Percentiles rank a stretch among this genome's conserved stretches.
These are phyloP conservation scores for Nymphalis io DNA, from an alignment of 1,140 invertebrate genomes.

Conservation along the genomic window DNA sequence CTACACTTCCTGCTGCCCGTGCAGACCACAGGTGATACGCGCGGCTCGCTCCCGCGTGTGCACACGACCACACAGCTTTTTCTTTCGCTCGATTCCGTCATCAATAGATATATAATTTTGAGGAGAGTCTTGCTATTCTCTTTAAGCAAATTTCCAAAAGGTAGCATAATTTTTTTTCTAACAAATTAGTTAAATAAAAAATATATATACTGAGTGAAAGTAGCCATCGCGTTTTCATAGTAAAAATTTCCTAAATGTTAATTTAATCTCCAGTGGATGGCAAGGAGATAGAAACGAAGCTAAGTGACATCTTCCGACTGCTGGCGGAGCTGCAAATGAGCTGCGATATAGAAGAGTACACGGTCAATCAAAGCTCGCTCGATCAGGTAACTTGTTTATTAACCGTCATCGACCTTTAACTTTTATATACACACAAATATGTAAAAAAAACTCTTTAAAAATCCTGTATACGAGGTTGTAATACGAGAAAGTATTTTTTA, in stretches of 20 bases:
- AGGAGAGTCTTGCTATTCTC: too few species aligned
- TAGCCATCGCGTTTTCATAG: background rate
- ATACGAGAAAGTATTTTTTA: too few species aligned
- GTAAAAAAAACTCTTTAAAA: background rate
- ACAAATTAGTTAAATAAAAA: too few species aligned
- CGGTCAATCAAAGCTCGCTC: conserved; percentile 88
- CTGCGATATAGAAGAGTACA: conserved; percentile 86
- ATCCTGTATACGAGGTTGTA: too few species aligned
- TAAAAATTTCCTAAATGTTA: background rate
- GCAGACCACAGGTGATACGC: conserved; percentile 38
- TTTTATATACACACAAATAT: background rate
- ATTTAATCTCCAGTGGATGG: conserved; percentile 47
- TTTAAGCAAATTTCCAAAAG: too few species aligned
- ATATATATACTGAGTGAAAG: background rate
- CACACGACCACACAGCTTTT: too few species aligned
- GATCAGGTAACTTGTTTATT: conserved; percentile 83
- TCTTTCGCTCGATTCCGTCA: background rate
- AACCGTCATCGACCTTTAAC: background rate
- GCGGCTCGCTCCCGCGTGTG: background rate
- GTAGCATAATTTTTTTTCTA: too few species aligned
- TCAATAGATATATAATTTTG: too few species aligned
- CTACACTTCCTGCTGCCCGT: conserved; percentile 81
- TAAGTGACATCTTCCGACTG: conserved; percentile 84
- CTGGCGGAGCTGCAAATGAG: conserved; percentile 82
- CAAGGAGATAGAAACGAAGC: conserved; percentile 68